These are phyloP conservation scores for Echiichthys vipera DNA, from an alignment of 2,797 vertebrate genomes.

Conservation along the genomic window DNA sequence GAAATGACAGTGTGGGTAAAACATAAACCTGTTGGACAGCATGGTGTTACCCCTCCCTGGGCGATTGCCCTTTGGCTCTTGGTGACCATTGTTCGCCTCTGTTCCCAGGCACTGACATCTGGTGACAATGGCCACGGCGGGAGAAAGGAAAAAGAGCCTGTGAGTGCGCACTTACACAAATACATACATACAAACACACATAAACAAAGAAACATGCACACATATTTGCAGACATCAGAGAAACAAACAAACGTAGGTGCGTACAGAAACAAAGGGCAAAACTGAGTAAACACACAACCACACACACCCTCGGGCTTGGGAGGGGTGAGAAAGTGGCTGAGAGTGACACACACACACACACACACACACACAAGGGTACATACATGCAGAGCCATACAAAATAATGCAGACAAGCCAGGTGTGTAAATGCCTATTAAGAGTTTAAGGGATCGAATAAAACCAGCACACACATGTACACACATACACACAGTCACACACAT, in stretches of 20 bases:
- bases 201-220: not conserved
- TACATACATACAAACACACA: constrained; percentile 19
- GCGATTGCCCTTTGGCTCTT: constrained; percentile 76
- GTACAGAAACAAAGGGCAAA: constrained; percentile 18
- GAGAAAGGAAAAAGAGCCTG: constrained; percentile 60
- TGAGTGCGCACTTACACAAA: constrained; percentile 33
- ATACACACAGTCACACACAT: not conserved
- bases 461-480: constrained; percentile 16
- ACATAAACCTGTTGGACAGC: constrained; percentile 70
- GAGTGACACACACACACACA: not conserved
- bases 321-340: not conserved
- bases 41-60: constrained; percentile 65
- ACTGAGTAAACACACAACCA: constrained; percentile 1
- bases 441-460: constrained; percentile 33
- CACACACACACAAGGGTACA: not conserved
- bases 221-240: constrained; percentile 18
- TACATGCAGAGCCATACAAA: constrained; percentile 12
- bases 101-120: constrained; percentile 86
- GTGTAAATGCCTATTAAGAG: constrained; percentile 48
- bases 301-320: not conserved
- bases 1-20: constrained; percentile 54
- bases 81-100: constrained; percentile 80
- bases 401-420: constrained; percentile 24
- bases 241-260: constrained; percentile 31
- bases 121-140: constrained; percentile 76